Conservation (phyloP, 2,113 vertebrate species). For the Mobula hypostoma region DNA sequence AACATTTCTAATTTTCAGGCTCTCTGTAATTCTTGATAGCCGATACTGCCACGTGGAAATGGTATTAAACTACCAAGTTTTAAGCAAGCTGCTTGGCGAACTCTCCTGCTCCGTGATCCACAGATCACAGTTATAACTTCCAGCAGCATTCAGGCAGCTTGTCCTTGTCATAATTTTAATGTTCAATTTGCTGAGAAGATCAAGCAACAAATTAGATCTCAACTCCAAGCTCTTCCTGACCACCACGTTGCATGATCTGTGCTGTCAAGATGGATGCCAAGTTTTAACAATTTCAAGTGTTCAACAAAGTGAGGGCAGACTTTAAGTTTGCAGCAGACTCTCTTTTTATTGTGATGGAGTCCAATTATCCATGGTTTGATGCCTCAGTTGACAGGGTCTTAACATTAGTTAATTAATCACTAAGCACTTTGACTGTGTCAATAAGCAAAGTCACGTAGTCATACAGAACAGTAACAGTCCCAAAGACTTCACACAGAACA, state of each 20-base stretch:
- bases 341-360: too few species aligned
- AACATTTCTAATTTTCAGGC: neutral
- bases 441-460: too few species aligned
- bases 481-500: too few species aligned
- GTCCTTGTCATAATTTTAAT: neutral
- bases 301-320: neutral
- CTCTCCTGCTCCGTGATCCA: neutral
- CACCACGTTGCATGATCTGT: neutral
- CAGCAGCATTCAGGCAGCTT: neutral
- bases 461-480: too few species aligned
- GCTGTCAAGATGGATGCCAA: neutral
- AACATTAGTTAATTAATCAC: too few species aligned
- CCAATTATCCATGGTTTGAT: too few species aligned
- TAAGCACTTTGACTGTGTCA: too few species aligned
- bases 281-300: neutral
- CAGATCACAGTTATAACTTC: neutral
- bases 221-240: neutral
- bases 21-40: neutral
- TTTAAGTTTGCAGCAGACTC: neutral
- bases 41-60: neutral
- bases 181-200: neutral
- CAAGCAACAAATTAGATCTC: neutral
- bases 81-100: neutral
- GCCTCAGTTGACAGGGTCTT: too few species aligned
- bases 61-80: neutral